Conservation (phyloP, 1,140 invertebrate species). For the Sitobion miscanthi region DNA sequence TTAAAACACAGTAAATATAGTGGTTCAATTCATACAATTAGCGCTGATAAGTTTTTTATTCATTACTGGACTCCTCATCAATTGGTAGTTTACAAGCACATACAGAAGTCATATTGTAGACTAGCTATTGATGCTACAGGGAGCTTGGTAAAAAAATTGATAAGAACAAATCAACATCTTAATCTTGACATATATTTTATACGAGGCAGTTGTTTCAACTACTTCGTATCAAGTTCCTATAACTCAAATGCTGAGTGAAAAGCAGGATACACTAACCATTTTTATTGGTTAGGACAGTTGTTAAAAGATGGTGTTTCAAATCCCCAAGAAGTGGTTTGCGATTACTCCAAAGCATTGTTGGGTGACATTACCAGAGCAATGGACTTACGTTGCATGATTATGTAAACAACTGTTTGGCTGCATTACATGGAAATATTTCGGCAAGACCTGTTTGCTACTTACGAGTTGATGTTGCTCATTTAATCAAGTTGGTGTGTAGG, state of each 20-base stretch:
- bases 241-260: background rate
- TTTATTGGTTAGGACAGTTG: background rate
- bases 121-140: slow-evolving; percentile 2
- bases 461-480: background rate
- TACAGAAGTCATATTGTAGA: background rate
- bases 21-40: slow-evolving; percentile 12
- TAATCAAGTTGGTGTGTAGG: background rate
- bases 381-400: background rate
- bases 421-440: background rate
- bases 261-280: background rate
- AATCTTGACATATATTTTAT: background rate
- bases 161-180: background rate
- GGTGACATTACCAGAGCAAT: background rate
- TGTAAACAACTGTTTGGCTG: background rate
- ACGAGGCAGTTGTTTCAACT: background rate
- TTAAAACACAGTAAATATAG: slow-evolving; percentile 19
- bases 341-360: background rate
- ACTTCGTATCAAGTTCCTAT: background rate
- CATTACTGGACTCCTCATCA: slow-evolving; percentile 30
- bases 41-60: background rate
- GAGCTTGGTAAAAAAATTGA: background rate
- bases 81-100: slow-evolving; percentile 4
- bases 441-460: background rate
- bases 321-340: background rate
- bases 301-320: background rate